Conservation (phyloP, 2,113 vertebrate genomes). For the Tichodroma muraria region DNA sequence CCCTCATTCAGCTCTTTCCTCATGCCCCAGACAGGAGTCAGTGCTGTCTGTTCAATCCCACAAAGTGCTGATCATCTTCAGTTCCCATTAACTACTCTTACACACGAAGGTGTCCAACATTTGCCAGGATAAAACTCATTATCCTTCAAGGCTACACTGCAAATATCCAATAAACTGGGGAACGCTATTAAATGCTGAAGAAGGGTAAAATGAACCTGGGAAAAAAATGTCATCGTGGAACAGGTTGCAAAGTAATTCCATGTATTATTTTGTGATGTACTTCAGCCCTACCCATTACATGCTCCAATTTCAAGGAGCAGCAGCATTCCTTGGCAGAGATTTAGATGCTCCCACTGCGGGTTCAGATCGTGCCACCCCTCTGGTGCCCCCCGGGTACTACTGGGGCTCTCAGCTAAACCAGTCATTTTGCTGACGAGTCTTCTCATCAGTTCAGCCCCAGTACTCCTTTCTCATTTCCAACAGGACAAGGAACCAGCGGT, state of each 20-base stretch:
- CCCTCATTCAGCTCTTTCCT: not conserved
- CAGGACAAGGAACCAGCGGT: not conserved
- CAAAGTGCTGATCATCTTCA: not conserved
- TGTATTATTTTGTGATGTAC: not conserved
- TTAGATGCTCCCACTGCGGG: not conserved
- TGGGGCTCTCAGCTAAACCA: not conserved
- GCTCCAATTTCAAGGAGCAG: not conserved
- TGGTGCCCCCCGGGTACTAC: not conserved
- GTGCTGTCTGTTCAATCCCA: not conserved
- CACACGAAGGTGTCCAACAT: not conserved
- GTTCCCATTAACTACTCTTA: not conserved
- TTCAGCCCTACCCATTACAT: not conserved
- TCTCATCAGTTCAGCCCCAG: not conserved
- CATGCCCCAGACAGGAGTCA: not conserved
- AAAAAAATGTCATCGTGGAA: not conserved
- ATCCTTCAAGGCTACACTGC: not conserved
- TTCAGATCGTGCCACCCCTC: not conserved
- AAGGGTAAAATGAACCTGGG: not conserved
- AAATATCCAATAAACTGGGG: conserved; percentile 3
- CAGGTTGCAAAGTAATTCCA: conserved; percentile 5
- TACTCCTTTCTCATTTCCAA: not conserved
- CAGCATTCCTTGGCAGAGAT: not conserved
- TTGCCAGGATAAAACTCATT: conserved; percentile 1
- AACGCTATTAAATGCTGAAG: not conserved
- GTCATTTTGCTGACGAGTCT: not conserved